A percentile compares a stretch with the other conserved stretches of the same genome.
phyloP scores from a whole-genome alignment of 1,140 invertebrate genomes.

The Phenacoccus solenopsis region DNA sequence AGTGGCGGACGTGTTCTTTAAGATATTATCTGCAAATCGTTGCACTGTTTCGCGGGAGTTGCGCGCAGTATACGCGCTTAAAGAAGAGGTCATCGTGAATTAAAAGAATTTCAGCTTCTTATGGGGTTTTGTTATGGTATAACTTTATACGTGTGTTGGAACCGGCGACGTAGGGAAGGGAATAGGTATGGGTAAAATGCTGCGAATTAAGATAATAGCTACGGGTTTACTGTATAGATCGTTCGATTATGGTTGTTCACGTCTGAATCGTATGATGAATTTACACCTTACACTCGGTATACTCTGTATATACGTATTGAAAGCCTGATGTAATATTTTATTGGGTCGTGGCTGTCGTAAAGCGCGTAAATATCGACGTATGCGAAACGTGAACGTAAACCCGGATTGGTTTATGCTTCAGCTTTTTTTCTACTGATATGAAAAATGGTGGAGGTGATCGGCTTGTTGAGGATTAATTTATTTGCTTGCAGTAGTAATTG shows the following conservation, averaged over 20 bases:
- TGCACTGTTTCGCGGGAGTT: slow-evolving; percentile 11
- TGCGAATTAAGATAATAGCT: background rate
- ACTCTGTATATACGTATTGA: background rate
- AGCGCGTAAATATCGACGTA: background rate
- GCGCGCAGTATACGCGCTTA: background rate
- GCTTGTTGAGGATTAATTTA: no score
- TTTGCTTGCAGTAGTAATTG: no score
- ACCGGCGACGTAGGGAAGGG: background rate
- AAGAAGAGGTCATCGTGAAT: slow-evolving; percentile 11
- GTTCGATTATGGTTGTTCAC: background rate
- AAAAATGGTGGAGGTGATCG: no score
- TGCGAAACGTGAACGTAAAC: background rate
- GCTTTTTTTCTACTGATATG: no score
- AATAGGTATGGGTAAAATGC: background rate
- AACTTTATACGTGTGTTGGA: background rate
- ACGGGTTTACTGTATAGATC: background rate
- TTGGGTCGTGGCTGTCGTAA: background rate
- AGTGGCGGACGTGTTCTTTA: slow-evolving; percentile 12
- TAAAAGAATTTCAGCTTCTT: slow-evolving; percentile 3
- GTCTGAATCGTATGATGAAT: background rate
- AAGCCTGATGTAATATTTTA: background rate
- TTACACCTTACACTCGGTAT: background rate
- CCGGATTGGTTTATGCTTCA: no score
- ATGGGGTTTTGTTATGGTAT: background rate
- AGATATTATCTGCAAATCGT: slow-evolving; percentile 16